Base-by-base conservation (phyloP, 2,888 invertebrate species). In the Eucera pruinosa region DNA sequence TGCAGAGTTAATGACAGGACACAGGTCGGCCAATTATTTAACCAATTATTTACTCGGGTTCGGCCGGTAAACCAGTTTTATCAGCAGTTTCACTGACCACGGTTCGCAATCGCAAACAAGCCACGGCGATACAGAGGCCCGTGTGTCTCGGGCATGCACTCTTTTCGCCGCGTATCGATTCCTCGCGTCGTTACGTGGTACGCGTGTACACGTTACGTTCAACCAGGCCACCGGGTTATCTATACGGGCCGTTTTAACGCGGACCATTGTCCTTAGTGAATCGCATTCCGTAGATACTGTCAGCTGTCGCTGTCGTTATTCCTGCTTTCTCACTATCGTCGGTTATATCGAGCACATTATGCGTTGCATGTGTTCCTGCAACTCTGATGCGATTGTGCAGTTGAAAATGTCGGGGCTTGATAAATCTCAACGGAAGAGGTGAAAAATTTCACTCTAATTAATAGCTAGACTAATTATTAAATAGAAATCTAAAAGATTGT, bases 231-330 rank as follows among this genome's bases (percentile, higher is more conserved):
- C 78, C 72, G 68, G 81, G 80, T 85, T 83, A 86, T 83, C 87
- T 80, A 67, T 80, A 77, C 82, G 84, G 79, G 78, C 72, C 80
- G 80, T 85, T 85, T 82, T 82, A 82, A 86, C 81, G 81, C 69
- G 69, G 30, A 66, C 83, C 81, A 86, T 86, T 86, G 83, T 87
- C 83, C 83, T 81, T 70, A 36, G 69, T 61, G 84, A 81, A 81
- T 88, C 83, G 79, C 78, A 83, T 83, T 79, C 82, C 77, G 69
- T 48, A 81, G 79, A 83, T 80, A 85, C 68, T 71, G 81, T 65
- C 76, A 48, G 84, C 55, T 72, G 69, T 41, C 72, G 62, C 57
- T 65, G 84, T 72, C 83, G 70, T 58, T 57, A 72, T 67, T 72
- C 39, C 58, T 57, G 66, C 61, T 23, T 18, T 33, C 15, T 23